A percentile compares a stretch with the other conserved stretches of the same genome.
phyloP scores from a whole-genome alignment of 1,140 invertebrate genomes.

The Drosophila funebris region DNA sequence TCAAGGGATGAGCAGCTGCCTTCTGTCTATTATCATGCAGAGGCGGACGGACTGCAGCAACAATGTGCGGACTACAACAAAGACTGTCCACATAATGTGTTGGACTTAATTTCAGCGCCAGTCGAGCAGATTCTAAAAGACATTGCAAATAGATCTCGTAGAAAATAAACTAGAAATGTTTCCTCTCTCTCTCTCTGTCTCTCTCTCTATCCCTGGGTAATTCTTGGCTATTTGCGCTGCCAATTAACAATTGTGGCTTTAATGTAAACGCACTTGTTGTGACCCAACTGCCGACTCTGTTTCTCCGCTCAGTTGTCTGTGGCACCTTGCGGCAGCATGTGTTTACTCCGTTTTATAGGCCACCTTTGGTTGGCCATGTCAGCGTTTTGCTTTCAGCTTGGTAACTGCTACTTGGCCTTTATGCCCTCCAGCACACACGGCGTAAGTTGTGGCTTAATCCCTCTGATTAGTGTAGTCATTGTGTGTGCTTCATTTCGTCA shows the following conservation, averaged over 20 bases:
- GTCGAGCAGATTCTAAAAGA: constrained; percentile 56
- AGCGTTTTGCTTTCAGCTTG: constrained; percentile 19
- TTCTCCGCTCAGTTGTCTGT: constrained; percentile 42
- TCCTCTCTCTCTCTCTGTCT: background rate
- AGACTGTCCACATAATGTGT: constrained; percentile 67
- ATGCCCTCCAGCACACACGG: constrained; percentile 69
- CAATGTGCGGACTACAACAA: constrained; percentile 75
- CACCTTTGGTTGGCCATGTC: background rate
- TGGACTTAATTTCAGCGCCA: constrained; percentile 73
- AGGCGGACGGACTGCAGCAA: constrained; percentile 79
- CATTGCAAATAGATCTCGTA: constrained; percentile 27
- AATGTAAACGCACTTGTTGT: constrained; percentile 40
- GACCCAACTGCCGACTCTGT: background rate
- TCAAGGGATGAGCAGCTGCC: constrained; percentile 85
- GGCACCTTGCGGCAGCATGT: constrained; percentile 43
- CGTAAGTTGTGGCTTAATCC: constrained; percentile 41
- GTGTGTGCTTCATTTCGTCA: constrained; percentile 8
- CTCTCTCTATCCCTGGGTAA: background rate
- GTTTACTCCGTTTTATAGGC: background rate
- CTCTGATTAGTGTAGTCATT: background rate
- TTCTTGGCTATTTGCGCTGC: constrained; percentile 10
- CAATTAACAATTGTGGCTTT: constrained; percentile 25
- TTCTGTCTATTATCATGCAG: constrained; percentile 85
- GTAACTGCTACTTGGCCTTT: constrained; percentile 46
- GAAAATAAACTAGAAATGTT: constrained; percentile 58